Evolutionary conservation across 2,797 vertebrate genomes (phyloP).

Genomic region (Catharus ustulatus): DNA sequence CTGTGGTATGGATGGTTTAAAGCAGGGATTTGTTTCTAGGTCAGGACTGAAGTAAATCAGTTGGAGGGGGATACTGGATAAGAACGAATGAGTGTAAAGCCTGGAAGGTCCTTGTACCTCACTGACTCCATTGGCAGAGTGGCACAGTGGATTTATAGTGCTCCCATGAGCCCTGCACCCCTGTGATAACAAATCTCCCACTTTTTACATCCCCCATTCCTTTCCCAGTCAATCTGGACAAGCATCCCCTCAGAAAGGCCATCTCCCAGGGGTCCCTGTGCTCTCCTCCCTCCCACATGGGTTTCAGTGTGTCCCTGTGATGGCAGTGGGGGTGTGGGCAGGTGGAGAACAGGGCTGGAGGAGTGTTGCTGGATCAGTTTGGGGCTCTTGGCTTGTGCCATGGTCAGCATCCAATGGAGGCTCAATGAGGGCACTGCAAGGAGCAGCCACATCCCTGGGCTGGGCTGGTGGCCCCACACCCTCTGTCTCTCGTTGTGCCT

Average conservation of each 20-base stretch:
- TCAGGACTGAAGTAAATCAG: neutral
- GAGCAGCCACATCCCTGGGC: fast-evolving
- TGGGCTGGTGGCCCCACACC: neutral
- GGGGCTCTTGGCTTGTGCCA: neutral
- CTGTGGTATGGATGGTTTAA: neutral
- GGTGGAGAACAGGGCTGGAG: neutral
- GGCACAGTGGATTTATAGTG: neutral
- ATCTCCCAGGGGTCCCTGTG: fast-evolving
- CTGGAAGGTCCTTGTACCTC: neutral
- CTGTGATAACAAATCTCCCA: neutral
- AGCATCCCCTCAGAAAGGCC: neutral
- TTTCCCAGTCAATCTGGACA: neutral
- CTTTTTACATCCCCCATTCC: neutral
- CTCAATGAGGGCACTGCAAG: fast-evolving
- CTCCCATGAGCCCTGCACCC: neutral
- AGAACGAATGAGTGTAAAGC: neutral
- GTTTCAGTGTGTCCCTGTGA: fast-evolving
- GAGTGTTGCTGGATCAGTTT: neutral
- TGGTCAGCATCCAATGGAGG: neutral
- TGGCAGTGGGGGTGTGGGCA: fast-evolving
- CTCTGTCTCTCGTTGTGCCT: fast-evolving
- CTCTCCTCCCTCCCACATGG: fast-evolving
- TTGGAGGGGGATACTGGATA: neutral
- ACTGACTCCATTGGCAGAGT: fast-evolving
- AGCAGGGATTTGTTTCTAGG: neutral